Conservation (phyloP, 2,888 invertebrate genomes). For the Vanessa cardui region DNA sequence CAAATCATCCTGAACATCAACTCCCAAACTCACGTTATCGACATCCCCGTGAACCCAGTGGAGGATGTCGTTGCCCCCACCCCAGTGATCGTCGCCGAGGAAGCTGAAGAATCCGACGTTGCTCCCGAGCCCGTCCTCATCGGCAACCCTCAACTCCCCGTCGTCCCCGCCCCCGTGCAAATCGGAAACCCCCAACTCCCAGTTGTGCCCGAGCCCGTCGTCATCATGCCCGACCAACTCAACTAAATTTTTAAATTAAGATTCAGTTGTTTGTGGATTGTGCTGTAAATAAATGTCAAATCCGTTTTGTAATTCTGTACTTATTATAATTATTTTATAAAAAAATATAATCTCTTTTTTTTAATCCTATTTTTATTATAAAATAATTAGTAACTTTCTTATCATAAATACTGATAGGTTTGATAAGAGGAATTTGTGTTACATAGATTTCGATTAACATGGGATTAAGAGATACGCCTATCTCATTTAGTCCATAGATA, state of each 20-base stretch:
- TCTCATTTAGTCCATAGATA: too few relatives aligned
- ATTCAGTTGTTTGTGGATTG: neutral
- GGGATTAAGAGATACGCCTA: too few relatives aligned
- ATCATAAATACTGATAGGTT: neutral
- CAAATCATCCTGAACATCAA: slow-evolving; percentile 31
- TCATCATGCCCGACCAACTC: slow-evolving; percentile 3
- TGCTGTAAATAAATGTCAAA: neutral
- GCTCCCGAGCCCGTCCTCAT: slow-evolving; percentile 18
- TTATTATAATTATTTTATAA: neutral
- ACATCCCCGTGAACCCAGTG: neutral
- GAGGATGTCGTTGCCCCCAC: neutral
- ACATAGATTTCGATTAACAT: neutral
- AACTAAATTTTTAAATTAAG: slow-evolving; percentile 8
- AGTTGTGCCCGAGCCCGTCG: neutral
- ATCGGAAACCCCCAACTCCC: neutral
- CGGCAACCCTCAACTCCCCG: neutral
- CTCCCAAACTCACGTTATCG: slow-evolving; percentile 13
- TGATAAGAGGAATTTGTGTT: neutral
- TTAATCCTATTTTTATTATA: neutral
- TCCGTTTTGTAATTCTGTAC: neutral
- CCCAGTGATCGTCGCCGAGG: slow-evolving; percentile 20
- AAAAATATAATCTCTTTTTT: neutral
- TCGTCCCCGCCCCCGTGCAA: neutral
- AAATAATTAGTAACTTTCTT: neutral
- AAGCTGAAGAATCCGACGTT: slow-evolving; percentile 12